These are phyloP conservation scores for Erebia palarica DNA, from an alignment of 2,888 invertebrate genomes.

Conservation along the genomic window DNA sequence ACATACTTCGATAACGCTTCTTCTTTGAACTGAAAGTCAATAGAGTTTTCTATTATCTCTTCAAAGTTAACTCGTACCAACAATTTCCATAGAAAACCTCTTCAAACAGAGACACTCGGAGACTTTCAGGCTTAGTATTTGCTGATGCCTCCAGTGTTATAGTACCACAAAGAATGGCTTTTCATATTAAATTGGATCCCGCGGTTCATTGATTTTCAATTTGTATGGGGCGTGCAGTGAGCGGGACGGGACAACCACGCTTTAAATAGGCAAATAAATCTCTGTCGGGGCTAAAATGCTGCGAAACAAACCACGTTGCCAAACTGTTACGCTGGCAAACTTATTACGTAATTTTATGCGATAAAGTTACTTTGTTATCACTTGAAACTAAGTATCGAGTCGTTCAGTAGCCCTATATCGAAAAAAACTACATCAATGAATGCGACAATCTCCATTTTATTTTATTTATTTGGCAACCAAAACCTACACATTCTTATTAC, in stretches of 20 bases:
- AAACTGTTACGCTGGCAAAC: conserved; percentile 30
- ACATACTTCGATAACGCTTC: conserved; percentile 15
- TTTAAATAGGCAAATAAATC: conserved; percentile 63
- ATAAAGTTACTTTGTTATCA: neutral
- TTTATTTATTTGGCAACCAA: too few relatives aligned
- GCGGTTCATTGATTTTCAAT: conserved; percentile 79
- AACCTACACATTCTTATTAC: too few relatives aligned
- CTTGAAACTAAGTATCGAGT: neutral
- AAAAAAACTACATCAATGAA: too few relatives aligned
- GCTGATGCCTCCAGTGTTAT: conserved; percentile 43
- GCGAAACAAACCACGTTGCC: conserved; percentile 40
- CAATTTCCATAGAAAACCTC: conserved; percentile 19
- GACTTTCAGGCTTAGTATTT: conserved; percentile 36
- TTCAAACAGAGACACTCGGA: conserved; percentile 23
- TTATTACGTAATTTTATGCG: conserved; percentile 21
- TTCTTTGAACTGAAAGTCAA: conserved; percentile 1
- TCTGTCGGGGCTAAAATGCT: conserved; percentile 49
- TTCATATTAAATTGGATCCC: conserved; percentile 73
- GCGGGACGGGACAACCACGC: conserved; percentile 51
- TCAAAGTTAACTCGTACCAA: conserved; percentile 10
- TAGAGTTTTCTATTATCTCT: conserved; percentile 12
- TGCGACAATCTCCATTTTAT: too few relatives aligned
- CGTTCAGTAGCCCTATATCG: too few relatives aligned
- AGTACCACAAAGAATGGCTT: conserved; percentile 64
- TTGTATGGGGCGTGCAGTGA: conserved; percentile 63